Evolutionary conservation across 2,888 invertebrate genomes (phyloP).

Genomic region (Branchellion lobata): DNA sequence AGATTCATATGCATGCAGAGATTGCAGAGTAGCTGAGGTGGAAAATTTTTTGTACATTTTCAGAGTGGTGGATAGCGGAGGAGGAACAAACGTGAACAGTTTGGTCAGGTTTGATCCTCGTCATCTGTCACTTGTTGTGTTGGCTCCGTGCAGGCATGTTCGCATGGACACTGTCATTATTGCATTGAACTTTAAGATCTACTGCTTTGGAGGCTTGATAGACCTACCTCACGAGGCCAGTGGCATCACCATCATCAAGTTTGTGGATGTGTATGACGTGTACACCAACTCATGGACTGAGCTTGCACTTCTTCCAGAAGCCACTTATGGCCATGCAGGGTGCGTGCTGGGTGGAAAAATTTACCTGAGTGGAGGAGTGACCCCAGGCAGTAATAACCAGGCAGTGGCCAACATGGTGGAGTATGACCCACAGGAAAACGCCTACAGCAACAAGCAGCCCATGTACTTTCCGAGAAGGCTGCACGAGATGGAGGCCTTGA

Average conservation of each 20-base stretch:
- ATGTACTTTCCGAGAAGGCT: conserved; percentile 60
- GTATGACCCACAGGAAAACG: conserved; percentile 55
- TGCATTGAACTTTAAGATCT: conserved; percentile 55
- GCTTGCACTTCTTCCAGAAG: conserved; percentile 56
- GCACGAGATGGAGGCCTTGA: conserved; percentile 58
- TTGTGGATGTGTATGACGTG: conserved; percentile 59
- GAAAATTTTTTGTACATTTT: conserved; percentile 61
- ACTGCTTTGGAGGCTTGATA: conserved; percentile 57
- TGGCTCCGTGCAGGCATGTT: conserved; percentile 58
- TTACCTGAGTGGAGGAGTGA: conserved; percentile 59
- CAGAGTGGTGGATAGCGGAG: conserved; percentile 61
- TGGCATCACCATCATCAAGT: conserved; percentile 55
- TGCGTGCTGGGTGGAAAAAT: conserved; percentile 55
- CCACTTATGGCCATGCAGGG: conserved; percentile 59
- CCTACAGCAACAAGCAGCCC: conserved; percentile 57
- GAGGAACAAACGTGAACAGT: conserved; percentile 60
- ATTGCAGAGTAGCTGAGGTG: conserved; percentile 58
- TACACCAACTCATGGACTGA: conserved; percentile 59
- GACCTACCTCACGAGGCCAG: conserved; percentile 43
- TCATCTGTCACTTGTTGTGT: conserved; percentile 58
- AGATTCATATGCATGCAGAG: conserved; percentile 59
- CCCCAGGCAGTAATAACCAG: conserved; percentile 53
- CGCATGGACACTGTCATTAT: conserved; percentile 59
- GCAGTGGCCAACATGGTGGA: conserved; percentile 56
- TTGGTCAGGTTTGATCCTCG: conserved; percentile 60